These are phyloP conservation scores for Amphipyra berbera DNA, from an alignment of 2,888 invertebrate genomes.

Conservation along the genomic window DNA sequence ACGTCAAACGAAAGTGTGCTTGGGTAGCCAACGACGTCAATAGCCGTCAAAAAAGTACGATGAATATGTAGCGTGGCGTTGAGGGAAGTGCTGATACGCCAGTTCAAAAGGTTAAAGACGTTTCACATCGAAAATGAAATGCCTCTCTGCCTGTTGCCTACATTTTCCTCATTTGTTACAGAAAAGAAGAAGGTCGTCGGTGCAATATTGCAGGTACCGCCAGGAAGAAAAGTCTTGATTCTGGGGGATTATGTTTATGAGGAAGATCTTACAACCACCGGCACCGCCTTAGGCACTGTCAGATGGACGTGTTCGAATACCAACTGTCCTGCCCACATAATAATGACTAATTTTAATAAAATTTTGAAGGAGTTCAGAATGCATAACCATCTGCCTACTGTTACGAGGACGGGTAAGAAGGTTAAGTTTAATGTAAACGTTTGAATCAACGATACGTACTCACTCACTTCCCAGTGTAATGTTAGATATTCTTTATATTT, in stretches of 20 bases:
- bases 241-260: constrained; percentile 63
- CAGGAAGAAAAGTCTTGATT: constrained; percentile 61
- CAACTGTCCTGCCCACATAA: constrained; percentile 61
- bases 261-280: constrained; percentile 36
- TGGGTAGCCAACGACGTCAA: no score
- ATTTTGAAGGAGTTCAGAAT: constrained; percentile 50
- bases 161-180: neutral
- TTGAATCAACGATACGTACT: neutral
- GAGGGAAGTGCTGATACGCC: no score
- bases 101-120: no score
- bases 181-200: constrained; percentile 60
- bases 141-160: no score
- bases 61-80: no score
- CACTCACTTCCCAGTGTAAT: no score
- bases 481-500: no score
- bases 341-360: constrained; percentile 55
- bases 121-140: no score
- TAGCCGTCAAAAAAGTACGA: no score
- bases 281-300: constrained; percentile 7
- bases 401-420: constrained; percentile 35
- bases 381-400: constrained; percentile 63
- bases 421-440: constrained; percentile 30
- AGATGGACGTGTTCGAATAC: constrained; percentile 43
- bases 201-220: constrained; percentile 64
- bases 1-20: no score